Evolutionary conservation across 2,797 vertebrate species (phyloP), one percentile per base, ranked within the genome.

Genomic region (Pelochelys cantorii): DNA sequence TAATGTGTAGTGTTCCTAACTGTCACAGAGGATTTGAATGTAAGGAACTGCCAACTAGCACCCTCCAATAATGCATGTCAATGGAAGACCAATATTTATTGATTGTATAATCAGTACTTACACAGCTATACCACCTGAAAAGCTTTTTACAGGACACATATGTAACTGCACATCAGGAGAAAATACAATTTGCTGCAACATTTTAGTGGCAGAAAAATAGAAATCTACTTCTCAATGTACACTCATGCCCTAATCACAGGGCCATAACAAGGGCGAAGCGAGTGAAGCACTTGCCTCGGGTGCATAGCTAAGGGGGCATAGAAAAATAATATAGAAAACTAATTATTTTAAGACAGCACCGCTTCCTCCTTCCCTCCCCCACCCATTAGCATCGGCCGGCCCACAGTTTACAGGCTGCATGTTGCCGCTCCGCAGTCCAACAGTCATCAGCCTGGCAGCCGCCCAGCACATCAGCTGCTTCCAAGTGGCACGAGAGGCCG

Each of bases 1-100:
- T 80, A 37, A 57, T 37, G 84, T 93, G 88, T 8, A 2, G 54
- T 54, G 53, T 79, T 74, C 11, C 52, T 93, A 94, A 92, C 93
- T 95, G 91, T 96, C 59, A 7, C 48, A 15, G 10, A 75, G 22
- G 22, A 75, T 75, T 75, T 27, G 12, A 75, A 75, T 27, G 37
- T 48, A 25, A 48, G 37, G 37, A 75, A 42, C 48, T 81, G 80
- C 77, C 85, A 94, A 37, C 14, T 74, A 86, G 65, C 34, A 90
- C 86, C 22, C 91, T 85, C 29, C 60, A 83, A 62, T 55, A 94
- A 82, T 31, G 52, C 14, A 80, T 60, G 60, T 57, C 75, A 91
- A 80, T 15, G 55, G 8, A 85, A 83, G 27, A 12, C 27, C 48
- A 90, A 52, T 48, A 27, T 12, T 81, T 22, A 68, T 34, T 68